phyloP scores from a whole-genome alignment of 2,113 vertebrate genomes.

The Hymenochirus boettgeri region DNA sequence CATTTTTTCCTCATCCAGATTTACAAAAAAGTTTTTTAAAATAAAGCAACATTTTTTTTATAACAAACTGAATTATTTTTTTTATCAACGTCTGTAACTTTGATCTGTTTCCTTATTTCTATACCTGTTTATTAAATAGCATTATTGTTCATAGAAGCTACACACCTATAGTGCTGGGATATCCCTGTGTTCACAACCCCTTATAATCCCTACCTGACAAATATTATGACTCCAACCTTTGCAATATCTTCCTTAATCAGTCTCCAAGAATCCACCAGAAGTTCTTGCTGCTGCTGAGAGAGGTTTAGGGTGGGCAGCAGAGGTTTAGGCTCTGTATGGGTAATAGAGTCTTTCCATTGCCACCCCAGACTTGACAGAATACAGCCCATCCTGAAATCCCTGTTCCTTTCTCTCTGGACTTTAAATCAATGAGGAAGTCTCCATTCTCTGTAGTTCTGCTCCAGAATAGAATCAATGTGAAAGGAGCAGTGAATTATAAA shows the following conservation, averaged over 20 bases:
- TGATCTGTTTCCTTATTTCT: too few species aligned
- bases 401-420: background rate
- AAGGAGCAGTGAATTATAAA: background rate
- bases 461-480: background rate
- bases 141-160: too few species aligned
- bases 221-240: constrained; percentile 73
- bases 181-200: too few species aligned
- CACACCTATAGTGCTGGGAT: too few species aligned
- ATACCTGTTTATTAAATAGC: too few species aligned
- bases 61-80: too few species aligned
- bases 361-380: background rate
- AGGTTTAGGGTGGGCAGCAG: background rate
- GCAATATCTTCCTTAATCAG: constrained; percentile 72
- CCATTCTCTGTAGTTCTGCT: background rate
- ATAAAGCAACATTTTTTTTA: too few species aligned
- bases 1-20: too few species aligned
- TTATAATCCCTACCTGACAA: constrained; percentile 61
- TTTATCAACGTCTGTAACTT: too few species aligned
- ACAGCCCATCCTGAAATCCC: constrained; percentile 3
- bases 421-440: background rate
- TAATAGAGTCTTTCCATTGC: background rate
- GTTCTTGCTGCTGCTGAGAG: constrained; percentile 54
- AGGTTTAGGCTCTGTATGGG: background rate
- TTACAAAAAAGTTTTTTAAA: too few species aligned
- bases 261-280: constrained; percentile 72